Conservation (phyloP, 2,113 vertebrate genomes). For the Toxotes jaculatrix region DNA sequence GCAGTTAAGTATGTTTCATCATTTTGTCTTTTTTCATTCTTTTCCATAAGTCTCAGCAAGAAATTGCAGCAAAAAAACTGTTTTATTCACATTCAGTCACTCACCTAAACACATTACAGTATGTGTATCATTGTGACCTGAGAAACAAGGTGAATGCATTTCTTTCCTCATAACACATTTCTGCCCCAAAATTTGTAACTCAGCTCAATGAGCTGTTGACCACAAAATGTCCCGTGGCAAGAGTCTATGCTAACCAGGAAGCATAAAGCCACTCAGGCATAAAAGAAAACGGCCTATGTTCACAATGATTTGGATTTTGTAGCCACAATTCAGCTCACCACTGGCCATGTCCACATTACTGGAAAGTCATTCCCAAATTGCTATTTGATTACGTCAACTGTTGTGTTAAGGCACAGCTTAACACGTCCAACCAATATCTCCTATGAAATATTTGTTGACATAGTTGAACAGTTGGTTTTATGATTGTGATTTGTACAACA, state of each 20-base stretch:
- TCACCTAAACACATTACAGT: background rate
- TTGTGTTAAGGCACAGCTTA: too few species aligned
- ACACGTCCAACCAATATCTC: too few species aligned
- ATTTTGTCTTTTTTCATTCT: conserved; percentile 25
- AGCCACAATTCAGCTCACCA: background rate
- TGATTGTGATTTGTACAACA: too few species aligned
- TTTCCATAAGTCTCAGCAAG: background rate
- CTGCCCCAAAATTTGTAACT: background rate
- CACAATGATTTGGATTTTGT: background rate
- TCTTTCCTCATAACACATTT: conserved; percentile 2
- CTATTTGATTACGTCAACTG: too few species aligned
- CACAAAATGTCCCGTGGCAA: background rate
- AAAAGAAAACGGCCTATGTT: background rate
- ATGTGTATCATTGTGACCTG: background rate
- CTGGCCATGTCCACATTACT: background rate
- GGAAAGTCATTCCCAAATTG: background rate
- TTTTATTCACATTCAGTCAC: background rate
- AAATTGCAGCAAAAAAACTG: background rate
- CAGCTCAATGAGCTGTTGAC: background rate
- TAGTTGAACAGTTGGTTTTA: too few species aligned
- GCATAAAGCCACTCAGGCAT: background rate
- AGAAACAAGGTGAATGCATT: background rate
- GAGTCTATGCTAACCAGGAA: background rate
- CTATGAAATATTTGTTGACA: too few species aligned
- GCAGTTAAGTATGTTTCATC: conserved; percentile 36